A percentile compares a stretch with the other conserved stretches of the same genome.
These are phyloP conservation scores for Pinna nobilis DNA, from an alignment of 1,140 invertebrate genomes.

Conservation along the genomic window DNA sequence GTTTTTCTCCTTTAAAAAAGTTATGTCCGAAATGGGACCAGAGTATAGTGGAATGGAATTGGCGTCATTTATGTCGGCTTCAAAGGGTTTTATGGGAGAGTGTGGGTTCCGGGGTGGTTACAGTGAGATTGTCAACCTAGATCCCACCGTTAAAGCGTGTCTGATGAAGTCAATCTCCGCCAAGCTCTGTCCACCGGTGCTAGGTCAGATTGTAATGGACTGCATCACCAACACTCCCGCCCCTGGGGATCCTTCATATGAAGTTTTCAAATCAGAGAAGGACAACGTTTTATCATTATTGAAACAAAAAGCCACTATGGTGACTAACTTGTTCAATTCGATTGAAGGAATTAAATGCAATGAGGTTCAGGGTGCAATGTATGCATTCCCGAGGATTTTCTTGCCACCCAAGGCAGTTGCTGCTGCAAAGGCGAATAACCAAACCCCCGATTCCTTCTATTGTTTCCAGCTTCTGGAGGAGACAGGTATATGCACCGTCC, in stretches of 20 bases:
- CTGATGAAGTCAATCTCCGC: constrained; percentile 94
- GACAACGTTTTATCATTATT: constrained; percentile 85
- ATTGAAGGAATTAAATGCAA: constrained; percentile 93
- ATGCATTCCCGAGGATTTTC: constrained; percentile 86
- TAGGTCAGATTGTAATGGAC: constrained; percentile 89
- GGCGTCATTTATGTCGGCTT: constrained; percentile 96
- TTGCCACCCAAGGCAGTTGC: constrained; percentile 75
- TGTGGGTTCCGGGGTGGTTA: constrained; percentile 97
- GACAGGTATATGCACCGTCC: constrained; percentile 91
- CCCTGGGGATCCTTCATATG: constrained; percentile 86
- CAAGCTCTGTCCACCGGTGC: constrained; percentile 92
- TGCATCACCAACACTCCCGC: constrained; percentile 87
- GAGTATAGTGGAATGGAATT: constrained; percentile 90
- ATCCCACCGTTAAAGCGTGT: constrained; percentile 84
- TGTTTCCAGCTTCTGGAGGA: constrained; percentile 94
- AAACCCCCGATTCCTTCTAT: constrained; percentile 93
- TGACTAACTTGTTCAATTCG: constrained; percentile 92
- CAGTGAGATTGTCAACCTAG: constrained; percentile 91
- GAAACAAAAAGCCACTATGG: constrained; percentile 85
- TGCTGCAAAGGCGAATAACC: constrained; percentile 71
- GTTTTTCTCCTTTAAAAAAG: constrained; percentile 97
- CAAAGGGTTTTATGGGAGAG: constrained; percentile 89
- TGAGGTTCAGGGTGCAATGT: constrained; percentile 96
- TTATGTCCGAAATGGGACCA: constrained; percentile 89
- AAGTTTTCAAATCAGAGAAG: constrained; percentile 81